phyloP scores from a whole-genome alignment of 2,113 vertebrate species.

The Sorex fumeus region DNA sequence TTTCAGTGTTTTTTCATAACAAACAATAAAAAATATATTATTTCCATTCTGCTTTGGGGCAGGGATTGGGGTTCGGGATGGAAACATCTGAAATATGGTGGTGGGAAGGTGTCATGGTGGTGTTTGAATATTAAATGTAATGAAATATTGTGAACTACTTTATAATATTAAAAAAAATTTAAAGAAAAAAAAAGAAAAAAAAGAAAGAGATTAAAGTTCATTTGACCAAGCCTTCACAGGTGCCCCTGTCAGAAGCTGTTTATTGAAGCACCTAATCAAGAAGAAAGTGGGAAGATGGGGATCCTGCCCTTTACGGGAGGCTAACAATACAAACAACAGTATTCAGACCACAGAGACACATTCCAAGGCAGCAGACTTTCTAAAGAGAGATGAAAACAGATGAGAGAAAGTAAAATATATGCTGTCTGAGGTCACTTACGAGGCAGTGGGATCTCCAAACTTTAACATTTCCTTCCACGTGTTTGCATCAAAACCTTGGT shows the following conservation, averaged over 20 bases:
- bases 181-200: too few relatives aligned
- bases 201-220: too few relatives aligned
- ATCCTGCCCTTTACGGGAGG: not conserved
- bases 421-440: constrained; percentile 82
- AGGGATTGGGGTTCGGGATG: too few relatives aligned
- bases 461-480: constrained; percentile 93
- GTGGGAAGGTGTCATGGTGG: too few relatives aligned
- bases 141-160: too few relatives aligned
- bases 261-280: not conserved
- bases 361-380: not conserved
- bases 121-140: too few relatives aligned
- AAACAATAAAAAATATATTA: too few relatives aligned
- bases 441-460: constrained; percentile 90
- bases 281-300: not conserved
- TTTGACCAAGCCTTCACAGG: not conserved
- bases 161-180: too few relatives aligned
- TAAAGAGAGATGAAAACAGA: not conserved
- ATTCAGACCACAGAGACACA: not conserved
- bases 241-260: not conserved
- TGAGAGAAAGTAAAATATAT: not conserved
- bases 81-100: too few relatives aligned
- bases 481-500: constrained; percentile 93
- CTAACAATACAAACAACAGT: not conserved
- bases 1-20: too few relatives aligned
- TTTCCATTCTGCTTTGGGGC: too few relatives aligned